Conservation (phyloP, 64 coral and sea anemone species). For the Cladopsammia gracilis region DNA sequence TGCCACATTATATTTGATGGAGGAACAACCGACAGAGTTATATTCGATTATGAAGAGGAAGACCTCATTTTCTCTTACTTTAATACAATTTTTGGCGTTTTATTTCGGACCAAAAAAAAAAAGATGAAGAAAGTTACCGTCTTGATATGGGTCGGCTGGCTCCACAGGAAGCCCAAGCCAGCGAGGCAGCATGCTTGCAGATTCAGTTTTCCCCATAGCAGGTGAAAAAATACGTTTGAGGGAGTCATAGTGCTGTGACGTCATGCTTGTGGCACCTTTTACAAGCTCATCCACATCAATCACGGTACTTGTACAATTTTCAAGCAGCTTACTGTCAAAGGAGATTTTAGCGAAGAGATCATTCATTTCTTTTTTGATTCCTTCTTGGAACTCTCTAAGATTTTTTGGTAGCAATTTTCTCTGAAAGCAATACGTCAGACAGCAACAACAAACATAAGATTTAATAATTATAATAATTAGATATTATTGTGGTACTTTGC, state of each 20-base stretch:
- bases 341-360: neutral
- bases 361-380: neutral
- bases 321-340: neutral
- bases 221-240: neutral
- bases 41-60: too few relatives aligned
- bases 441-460: neutral
- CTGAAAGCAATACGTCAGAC: neutral
- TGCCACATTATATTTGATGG: too few relatives aligned
- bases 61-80: too few relatives aligned
- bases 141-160: slow-evolving; percentile 23
- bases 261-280: neutral
- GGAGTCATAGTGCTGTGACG: neutral
- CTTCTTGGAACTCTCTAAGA: neutral
- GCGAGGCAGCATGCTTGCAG: neutral
- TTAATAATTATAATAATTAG: too few relatives aligned
- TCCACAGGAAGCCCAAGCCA: slow-evolving; percentile 35
- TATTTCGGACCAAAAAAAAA: too few relatives aligned
- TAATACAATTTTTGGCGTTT: too few relatives aligned
- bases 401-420: neutral
- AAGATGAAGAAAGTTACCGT: neutral
- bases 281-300: neutral
- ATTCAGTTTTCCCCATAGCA: neutral
- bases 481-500: too few relatives aligned
- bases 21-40: too few relatives aligned
- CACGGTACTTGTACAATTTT: neutral